Percentiles rank a stretch among this genome's conserved stretches.
Evolutionary conservation across 2,797 vertebrate species (phyloP).

Genomic region (Anableps anableps): DNA sequence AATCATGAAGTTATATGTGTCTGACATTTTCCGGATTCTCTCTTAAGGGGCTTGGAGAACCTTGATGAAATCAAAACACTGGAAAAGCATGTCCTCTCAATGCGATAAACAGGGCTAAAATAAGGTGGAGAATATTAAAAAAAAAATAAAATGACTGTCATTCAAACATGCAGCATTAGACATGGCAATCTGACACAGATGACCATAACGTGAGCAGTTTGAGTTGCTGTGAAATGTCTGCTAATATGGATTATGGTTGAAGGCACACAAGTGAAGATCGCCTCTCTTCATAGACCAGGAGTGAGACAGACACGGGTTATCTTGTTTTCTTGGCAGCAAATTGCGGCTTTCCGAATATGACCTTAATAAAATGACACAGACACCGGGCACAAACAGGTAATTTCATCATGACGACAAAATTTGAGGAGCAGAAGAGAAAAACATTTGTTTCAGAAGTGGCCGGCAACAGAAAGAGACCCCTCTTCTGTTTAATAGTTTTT

Average conservation of each 20-base stretch:
- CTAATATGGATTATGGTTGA: constrained; percentile 37
- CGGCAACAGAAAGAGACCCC: not conserved
- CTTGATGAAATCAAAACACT: not conserved
- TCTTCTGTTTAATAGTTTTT: not conserved
- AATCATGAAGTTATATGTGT: not conserved
- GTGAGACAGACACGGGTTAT: constrained; percentile 37
- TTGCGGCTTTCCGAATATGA: constrained; percentile 43
- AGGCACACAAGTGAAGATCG: constrained; percentile 41
- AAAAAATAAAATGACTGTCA: not conserved
- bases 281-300: constrained; percentile 17
- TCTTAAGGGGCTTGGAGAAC: constrained; percentile 16
- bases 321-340: constrained; percentile 53
- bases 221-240: constrained; percentile 31
- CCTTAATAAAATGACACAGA: constrained; percentile 49
- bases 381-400: constrained; percentile 30
- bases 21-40: constrained; percentile 9
- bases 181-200: constrained; percentile 25
- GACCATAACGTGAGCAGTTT: constrained; percentile 45
- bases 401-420: constrained; percentile 43
- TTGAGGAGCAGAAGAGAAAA: constrained; percentile 24
- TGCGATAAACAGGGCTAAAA: not conserved
- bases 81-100: not conserved
- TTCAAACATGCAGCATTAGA: constrained; percentile 21
- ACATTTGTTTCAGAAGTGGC: constrained; percentile 25
- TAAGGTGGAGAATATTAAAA: not conserved